phyloP scores from a whole-genome alignment of 2,797 vertebrate genomes.

The Sebastes alutus region DNA sequence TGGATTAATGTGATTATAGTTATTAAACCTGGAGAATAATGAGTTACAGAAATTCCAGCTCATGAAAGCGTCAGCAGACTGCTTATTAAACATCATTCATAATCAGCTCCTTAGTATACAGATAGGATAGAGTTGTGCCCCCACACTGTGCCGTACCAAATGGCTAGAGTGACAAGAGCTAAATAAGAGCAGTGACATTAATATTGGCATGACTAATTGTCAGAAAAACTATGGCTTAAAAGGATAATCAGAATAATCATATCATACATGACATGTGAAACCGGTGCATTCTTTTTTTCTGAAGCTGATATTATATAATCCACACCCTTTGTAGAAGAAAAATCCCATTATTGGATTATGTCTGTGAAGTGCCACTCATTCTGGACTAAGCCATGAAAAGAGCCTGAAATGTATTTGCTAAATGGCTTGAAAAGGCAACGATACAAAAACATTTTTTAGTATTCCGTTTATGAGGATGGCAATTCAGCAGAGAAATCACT shows the following conservation, averaged over 20 bases:
- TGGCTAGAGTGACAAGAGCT: no score
- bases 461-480: not conserved
- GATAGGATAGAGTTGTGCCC: conserved; percentile 49
- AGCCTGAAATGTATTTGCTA: not conserved
- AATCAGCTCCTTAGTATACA: conserved; percentile 62
- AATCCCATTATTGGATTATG: not conserved
- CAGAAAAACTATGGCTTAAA: conserved; percentile 37
- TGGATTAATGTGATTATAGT: conserved; percentile 72
- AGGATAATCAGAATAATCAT: conserved; percentile 38
- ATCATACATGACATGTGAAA: conserved; percentile 25
- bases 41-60: conserved; percentile 71
- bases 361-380: conserved; percentile 11
- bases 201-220: conserved; percentile 54
- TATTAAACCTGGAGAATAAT: conserved; percentile 73
- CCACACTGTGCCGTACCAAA: conserved; percentile 46
- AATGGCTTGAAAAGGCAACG: not conserved
- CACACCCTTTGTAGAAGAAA: not conserved
- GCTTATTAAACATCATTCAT: conserved; percentile 64
- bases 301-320: not conserved
- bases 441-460: not conserved
- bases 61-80: conserved; percentile 48
- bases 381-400: not conserved
- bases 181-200: conserved; percentile 67
- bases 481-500: not conserved
- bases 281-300: not conserved